Base-by-base conservation (phyloP, 2,888 invertebrate species). In the Melitaea athalia region DNA sequence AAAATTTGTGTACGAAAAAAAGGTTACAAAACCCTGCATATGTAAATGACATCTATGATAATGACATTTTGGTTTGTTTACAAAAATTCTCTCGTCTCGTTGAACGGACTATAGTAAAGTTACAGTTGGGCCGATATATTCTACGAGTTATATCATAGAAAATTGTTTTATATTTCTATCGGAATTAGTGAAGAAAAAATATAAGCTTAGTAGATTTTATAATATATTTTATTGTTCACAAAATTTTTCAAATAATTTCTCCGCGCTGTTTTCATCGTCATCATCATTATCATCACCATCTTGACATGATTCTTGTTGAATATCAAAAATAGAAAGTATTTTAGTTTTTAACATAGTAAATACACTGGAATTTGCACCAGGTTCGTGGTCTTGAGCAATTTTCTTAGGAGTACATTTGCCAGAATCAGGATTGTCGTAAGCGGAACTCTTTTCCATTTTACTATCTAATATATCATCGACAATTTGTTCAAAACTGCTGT, bases 341-440 rank as follows among this genome's bases (percentile, higher is more conserved):
- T 72, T 72, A 10, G 62, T 64, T 49, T 72, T 72, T 38, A 72
- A 49, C 31, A 69, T 45, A 6, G 69, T 59, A n/a, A 72, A 72
- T 45, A 72, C 50, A 42, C 64, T 72, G 5, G 69, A 59, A 42
- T 63, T 64, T 12, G 59, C 43, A 17, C 33, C 61, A 0, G 64
- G 63, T 52, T 67, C 69, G 17, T 64, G 66, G 15, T 68, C 68
- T 24, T 67, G 67, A 1, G 69, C 49, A 11, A 65, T 60, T 50
- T 45, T 55, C 15, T 38, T 62, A 47, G 70, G 67, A 53, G 59
- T 47, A 15, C 14, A 62, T 15, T 50, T 59, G 3, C 15, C 24
- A 17, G 61, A 17, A 42, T 63, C 62, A 0, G 72, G 64, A 12
- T 64, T 12, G 45, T 72, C 72, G 15, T 67, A 63, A 8, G 64